Percentiles rank a stretch among this genome's conserved stretches.
Conservation (phyloP, 2,113 vertebrate species). For the Myotis brandtii region DNA sequence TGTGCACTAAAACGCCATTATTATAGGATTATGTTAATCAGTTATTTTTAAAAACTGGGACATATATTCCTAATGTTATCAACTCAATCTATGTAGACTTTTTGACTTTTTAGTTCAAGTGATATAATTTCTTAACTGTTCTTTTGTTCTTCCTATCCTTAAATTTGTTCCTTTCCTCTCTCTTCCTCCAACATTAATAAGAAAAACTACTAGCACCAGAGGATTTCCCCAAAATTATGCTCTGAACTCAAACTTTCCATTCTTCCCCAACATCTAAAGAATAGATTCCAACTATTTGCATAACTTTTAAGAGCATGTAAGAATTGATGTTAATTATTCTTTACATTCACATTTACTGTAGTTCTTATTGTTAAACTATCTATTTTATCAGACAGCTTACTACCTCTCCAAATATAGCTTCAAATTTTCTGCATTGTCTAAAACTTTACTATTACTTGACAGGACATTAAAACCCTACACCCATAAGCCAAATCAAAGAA, state of each 20-base stretch:
- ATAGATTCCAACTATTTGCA: not conserved
- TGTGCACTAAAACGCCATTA: not conserved
- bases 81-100: not conserved
- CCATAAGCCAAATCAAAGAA: conserved; percentile 38
- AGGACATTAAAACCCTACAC: not conserved
- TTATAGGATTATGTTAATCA: not conserved
- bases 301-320: not conserved
- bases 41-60: not conserved
- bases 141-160: not conserved
- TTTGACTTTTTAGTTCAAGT: not conserved
- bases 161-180: not conserved
- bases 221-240: not conserved
- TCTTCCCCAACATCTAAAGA: not conserved
- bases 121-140: not conserved
- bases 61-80: not conserved
- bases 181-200: not conserved
- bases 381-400: not conserved
- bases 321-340: not conserved
- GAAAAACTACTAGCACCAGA: not conserved
- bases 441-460: not conserved
- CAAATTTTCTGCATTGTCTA: not conserved
- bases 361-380: not conserved
- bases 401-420: not conserved
- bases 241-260: not conserved
- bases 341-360: not conserved